Conservation (phyloP, 2,797 vertebrate species). For the Scyliorhinus canicula region DNA sequence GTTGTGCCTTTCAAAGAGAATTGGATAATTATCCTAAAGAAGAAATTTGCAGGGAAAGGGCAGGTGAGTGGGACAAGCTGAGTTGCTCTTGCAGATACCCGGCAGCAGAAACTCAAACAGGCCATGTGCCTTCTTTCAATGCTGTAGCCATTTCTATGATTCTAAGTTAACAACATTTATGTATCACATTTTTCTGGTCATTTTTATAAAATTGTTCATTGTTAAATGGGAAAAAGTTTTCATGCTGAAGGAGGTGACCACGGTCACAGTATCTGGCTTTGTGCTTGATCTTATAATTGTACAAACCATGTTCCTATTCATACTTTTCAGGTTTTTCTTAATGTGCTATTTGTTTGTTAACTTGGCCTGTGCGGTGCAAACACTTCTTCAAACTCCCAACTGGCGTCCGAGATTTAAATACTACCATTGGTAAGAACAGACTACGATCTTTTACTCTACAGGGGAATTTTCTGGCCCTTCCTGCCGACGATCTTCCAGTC, state of each 20-base stretch:
- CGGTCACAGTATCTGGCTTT: too few species aligned
- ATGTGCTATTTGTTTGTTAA: constrained; percentile 99
- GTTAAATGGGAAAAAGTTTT: background rate
- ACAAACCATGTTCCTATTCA: background rate
- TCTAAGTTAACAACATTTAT: background rate
- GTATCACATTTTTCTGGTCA: background rate
- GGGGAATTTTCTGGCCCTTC: too few species aligned
- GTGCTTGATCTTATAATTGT: background rate
- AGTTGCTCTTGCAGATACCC: too few species aligned
- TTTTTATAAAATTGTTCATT: background rate
- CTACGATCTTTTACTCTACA: background rate
- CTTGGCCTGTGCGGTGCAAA: constrained; percentile 93
- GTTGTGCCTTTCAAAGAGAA: too few species aligned
- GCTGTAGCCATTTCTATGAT: background rate
- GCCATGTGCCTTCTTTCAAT: too few species aligned
- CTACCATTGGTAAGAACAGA: constrained; percentile 84
- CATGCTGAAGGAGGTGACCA: background rate
- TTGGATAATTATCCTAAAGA: too few species aligned
- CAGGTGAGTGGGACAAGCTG: too few species aligned
- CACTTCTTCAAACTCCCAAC: constrained; percentile 87
- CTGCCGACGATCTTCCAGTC: background rate
- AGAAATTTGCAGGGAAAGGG: too few species aligned
- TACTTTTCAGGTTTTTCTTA: constrained; percentile 82
- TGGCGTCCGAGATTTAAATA: constrained; percentile 95
- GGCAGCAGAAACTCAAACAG: too few species aligned